Evolutionary conservation across 2,888 invertebrate genomes (phyloP).

Genomic region (Physocephala rufipes): DNA sequence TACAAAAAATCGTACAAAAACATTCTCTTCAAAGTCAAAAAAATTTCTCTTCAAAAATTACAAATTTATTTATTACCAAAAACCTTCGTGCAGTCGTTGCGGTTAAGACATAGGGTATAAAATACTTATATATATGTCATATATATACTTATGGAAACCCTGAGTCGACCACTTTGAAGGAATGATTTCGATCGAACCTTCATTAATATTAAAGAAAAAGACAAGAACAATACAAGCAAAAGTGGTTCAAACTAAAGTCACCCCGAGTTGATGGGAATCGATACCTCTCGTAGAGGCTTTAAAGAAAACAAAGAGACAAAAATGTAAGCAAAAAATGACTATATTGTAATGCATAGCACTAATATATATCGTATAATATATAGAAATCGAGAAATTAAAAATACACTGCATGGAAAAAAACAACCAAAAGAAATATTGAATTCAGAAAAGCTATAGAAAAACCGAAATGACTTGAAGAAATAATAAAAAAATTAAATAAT

Average conservation of each 20-base stretch:
- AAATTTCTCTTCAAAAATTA: too few species aligned
- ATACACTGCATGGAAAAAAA: neutral
- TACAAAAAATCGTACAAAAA: too few species aligned
- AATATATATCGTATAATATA: neutral
- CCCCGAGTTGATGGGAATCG: neutral
- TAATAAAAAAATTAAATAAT: neutral
- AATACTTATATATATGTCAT: neutral
- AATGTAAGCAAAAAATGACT: neutral
- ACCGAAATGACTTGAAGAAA: constrained; percentile 5
- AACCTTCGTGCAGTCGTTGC: too few species aligned
- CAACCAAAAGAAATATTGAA: neutral
- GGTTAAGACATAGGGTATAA: neutral
- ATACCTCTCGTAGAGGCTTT: neutral
- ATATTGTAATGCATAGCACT: neutral
- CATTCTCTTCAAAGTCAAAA: too few species aligned
- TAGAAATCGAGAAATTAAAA: constrained; percentile 21
- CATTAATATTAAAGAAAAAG: neutral
- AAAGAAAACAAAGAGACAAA: constrained; percentile 3
- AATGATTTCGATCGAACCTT: constrained; percentile 11
- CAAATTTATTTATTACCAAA: too few species aligned
- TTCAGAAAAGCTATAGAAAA: constrained; percentile 24
- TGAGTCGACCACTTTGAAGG: constrained; percentile 13
- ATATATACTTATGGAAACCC: neutral
- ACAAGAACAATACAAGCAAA: neutral
- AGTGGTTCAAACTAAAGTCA: neutral